Evolutionary conservation across 2,797 vertebrate species (phyloP).

Genomic region (Chromobotia macracanthus): DNA sequence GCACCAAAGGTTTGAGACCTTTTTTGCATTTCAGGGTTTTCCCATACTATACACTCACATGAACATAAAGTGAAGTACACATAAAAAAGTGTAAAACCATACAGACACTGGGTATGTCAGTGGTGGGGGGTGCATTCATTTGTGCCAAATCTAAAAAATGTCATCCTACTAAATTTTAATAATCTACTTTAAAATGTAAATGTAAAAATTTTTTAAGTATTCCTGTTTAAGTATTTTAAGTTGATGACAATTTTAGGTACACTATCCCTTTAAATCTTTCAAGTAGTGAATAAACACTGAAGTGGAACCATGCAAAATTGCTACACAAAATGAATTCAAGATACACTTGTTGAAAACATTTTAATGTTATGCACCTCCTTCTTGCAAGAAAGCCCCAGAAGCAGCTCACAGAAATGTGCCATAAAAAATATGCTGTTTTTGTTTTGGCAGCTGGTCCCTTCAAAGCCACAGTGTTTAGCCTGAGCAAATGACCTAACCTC

Average conservation of each 20-base stretch:
- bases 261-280: background rate
- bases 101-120: no score
- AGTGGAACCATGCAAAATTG: background rate
- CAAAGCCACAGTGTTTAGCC: constrained; percentile 18
- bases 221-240: no score
- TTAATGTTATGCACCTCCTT: background rate
- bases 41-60: constrained; percentile 5
- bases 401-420: background rate
- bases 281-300: background rate
- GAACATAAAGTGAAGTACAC: background rate
- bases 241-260: no score
- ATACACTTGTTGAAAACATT: background rate
- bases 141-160: no score
- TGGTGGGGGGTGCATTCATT: no score
- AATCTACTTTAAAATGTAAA: no score
- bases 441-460: constrained; percentile 43
- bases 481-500: constrained; percentile 40
- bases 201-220: no score
- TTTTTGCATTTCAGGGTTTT: constrained; percentile 26
- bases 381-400: background rate
- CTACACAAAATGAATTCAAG: background rate
- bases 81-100: background rate
- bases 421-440: constrained; percentile 34
- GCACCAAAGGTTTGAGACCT: constrained; percentile 32
- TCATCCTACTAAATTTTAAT: no score